These are phyloP conservation scores for Amphimallon solstitiale DNA, from an alignment of 2,888 invertebrate genomes.

Conservation along the genomic window DNA sequence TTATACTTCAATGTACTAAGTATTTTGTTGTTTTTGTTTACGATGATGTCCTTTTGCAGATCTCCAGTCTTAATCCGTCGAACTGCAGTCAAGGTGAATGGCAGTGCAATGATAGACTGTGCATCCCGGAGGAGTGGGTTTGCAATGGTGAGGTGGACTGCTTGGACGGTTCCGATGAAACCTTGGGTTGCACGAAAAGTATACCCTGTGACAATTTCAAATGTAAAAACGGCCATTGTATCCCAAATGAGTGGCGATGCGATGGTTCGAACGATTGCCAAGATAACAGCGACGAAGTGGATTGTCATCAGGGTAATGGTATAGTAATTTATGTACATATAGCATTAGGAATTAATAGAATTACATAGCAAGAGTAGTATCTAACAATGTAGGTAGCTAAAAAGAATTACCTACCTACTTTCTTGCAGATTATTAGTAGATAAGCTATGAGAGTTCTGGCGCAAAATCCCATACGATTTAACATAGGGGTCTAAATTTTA, in stretches of 20 bases:
- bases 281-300: conserved; percentile 67
- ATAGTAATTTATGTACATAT: no score
- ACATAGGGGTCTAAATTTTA: no score
- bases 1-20: no score
- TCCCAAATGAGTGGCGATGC: conserved; percentile 67
- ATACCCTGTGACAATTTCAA: conserved; percentile 70
- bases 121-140: conserved; percentile 56
- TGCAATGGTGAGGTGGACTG: conserved; percentile 61
- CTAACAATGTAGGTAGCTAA: no score
- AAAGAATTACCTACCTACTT: no score
- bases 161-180: conserved; percentile 61
- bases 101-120: conserved; percentile 56
- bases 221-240: conserved; percentile 69
- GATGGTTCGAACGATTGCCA: conserved; percentile 69
- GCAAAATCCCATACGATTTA: no score
- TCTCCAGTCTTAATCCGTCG: conserved; percentile 24
- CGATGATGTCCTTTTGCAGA: no score
- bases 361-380: no score
- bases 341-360: no score
- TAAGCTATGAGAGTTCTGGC: no score
- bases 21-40: no score
- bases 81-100: conserved; percentile 56
- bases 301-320: conserved; percentile 64
- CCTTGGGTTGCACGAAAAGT: conserved; percentile 59
- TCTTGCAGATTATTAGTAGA: no score